Conservation (phyloP, 2,888 invertebrate genomes). For the Buathra laborator region DNA sequence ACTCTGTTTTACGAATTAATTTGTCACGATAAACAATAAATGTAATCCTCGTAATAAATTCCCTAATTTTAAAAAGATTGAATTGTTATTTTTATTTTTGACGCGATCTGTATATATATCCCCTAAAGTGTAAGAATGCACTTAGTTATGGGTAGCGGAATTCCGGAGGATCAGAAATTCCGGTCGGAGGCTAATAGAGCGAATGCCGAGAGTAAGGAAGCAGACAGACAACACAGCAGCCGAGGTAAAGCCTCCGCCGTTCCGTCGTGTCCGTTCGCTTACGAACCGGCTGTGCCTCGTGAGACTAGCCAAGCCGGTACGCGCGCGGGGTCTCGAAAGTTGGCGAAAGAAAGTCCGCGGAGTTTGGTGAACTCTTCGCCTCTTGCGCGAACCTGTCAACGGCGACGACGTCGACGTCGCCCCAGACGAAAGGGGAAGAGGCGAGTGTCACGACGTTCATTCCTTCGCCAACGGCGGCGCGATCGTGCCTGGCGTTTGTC, state of each 20-base stretch:
- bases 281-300: slow-evolving; percentile 12
- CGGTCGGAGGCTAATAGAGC: slow-evolving; percentile 12
- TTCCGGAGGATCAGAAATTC: slow-evolving; percentile 5
- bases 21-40: neutral
- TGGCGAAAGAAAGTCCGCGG: slow-evolving; percentile 33
- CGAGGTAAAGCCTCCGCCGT: neutral
- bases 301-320: neutral
- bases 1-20: neutral
- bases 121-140: neutral
- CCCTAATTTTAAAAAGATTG: no score
- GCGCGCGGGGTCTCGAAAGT: slow-evolving; percentile 19
- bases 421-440: neutral
- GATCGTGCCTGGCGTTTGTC: slow-evolving; percentile 8
- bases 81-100: neutral
- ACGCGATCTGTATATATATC: neutral
- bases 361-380: slow-evolving; percentile 29
- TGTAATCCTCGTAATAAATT: neutral
- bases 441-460: slow-evolving; percentile 26
- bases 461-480: slow-evolving; percentile 7
- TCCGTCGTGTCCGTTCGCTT: slow-evolving; percentile 24
- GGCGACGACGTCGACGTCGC: slow-evolving; percentile 22
- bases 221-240: slow-evolving; percentile 3
- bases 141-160: slow-evolving; percentile 4
- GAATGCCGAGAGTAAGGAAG: neutral
- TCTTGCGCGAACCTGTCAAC: slow-evolving; percentile 5